Evolutionary conservation across 1,140 invertebrate species (phyloP).

Genomic region (Drosophila chauvacae): DNA sequence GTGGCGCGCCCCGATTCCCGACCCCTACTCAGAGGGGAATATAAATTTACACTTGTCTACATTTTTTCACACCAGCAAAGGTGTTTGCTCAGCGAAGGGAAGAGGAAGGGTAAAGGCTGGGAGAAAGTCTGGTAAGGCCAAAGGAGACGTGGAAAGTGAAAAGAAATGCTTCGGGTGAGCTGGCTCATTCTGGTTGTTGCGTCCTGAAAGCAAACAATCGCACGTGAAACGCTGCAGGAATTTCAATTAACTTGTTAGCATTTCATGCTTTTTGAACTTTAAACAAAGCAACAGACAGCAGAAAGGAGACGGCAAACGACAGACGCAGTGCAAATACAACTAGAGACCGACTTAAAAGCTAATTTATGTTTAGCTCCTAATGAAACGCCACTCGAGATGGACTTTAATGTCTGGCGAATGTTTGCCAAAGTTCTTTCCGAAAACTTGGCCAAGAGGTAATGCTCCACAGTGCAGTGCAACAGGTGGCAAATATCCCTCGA

Average conservation of each 20-base stretch:
- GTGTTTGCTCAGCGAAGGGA: slow-evolving; percentile 46
- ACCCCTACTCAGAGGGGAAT: slow-evolving; percentile 19
- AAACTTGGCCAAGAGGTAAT: slow-evolving; percentile 14
- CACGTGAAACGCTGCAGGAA: slow-evolving; percentile 57
- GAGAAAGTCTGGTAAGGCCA: slow-evolving; percentile 3
- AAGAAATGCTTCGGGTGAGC: slow-evolving; percentile 27
- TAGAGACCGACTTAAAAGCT: slow-evolving; percentile 39
- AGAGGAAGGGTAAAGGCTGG: not conserved
- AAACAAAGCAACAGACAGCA: slow-evolving; percentile 42
- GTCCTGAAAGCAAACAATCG: slow-evolving; percentile 54
- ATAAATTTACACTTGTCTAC: slow-evolving; percentile 63
- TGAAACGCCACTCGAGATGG: slow-evolving; percentile 33
- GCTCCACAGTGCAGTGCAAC: slow-evolving; percentile 18
- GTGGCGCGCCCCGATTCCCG: slow-evolving; percentile 10
- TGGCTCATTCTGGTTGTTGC: slow-evolving; percentile 24
- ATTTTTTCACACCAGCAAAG: slow-evolving; percentile 56
- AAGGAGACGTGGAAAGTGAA: slow-evolving; percentile 21
- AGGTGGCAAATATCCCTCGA: slow-evolving; percentile 28
- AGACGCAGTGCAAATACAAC: slow-evolving; percentile 19
- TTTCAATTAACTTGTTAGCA: slow-evolving; percentile 67
- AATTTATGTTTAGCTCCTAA: slow-evolving; percentile 54
- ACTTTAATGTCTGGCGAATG: slow-evolving; percentile 36
- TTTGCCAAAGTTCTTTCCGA: slow-evolving; percentile 24
- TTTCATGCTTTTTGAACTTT: slow-evolving; percentile 49
- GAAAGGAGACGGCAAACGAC: slow-evolving; percentile 1